phyloP scores from a whole-genome alignment of 2,113 vertebrate genomes.

The Proterorhinus semilunaris region DNA sequence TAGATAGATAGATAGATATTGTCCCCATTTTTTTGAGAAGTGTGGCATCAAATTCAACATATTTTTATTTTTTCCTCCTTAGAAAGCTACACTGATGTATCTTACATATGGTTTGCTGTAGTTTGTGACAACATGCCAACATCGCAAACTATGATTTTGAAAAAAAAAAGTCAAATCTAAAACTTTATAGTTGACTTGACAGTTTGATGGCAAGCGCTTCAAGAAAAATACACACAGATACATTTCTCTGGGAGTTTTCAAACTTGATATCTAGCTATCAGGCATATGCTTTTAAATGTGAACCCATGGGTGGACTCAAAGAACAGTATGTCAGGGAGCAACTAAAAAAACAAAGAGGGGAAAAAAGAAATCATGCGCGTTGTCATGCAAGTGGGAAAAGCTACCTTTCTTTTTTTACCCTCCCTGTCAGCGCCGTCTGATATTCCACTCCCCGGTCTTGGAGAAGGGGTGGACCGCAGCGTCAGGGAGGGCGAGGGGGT shows the following conservation, averaged over 20 bases:
- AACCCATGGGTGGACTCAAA: background rate
- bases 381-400: slow-evolving; percentile 48
- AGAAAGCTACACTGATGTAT: background rate
- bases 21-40: background rate
- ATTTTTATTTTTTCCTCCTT: background rate
- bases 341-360: slow-evolving; percentile 15
- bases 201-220: background rate
- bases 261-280: slow-evolving; percentile 31
- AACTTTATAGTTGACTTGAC: slow-evolving; percentile 1
- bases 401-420: slow-evolving; percentile 79
- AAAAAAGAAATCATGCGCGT: slow-evolving; percentile 25
- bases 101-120: background rate
- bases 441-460: slow-evolving; percentile 63
- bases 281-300: slow-evolving; percentile 31
- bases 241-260: background rate
- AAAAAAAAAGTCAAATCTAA: background rate
- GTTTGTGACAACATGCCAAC: background rate
- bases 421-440: slow-evolving; percentile 71
- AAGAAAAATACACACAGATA: background rate
- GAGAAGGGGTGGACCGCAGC: slow-evolving; percentile 64
- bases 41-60: background rate
- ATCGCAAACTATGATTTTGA: slow-evolving; percentile 1
- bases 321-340: slow-evolving; percentile 29
- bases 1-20: no score
- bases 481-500: slow-evolving; percentile 69